Percentiles rank a stretch among this genome's conserved stretches.
Conservation (phyloP, 1,140 invertebrate species). For the Leptonema lineaticorne region DNA sequence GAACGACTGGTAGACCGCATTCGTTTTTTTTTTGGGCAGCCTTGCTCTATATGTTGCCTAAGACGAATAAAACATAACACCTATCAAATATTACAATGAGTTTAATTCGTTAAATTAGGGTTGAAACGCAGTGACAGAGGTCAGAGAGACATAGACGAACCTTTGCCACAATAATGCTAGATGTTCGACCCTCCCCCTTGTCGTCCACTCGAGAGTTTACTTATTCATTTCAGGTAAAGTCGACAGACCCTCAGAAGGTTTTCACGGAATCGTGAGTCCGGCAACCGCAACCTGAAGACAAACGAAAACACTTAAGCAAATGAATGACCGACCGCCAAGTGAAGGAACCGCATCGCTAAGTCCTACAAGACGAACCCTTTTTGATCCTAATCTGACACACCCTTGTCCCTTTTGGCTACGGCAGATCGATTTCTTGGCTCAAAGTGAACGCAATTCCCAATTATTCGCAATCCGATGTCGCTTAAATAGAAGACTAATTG, state of each 20-base stretch:
- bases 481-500: too few relatives aligned
- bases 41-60: too few relatives aligned
- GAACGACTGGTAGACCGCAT: too few relatives aligned
- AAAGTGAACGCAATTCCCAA: not conserved
- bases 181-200: not conserved
- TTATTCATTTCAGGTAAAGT: conserved; percentile 19
- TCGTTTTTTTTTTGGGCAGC: too few relatives aligned
- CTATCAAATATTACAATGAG: too few relatives aligned
- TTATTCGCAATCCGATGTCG: not conserved
- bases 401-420: too few relatives aligned
- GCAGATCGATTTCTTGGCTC: not conserved
- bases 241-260: not conserved
- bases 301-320: conserved; percentile 42
- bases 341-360: conserved; percentile 37
- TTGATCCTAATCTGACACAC: conserved; percentile 13
- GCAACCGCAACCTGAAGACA: conserved; percentile 36
- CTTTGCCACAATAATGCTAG: conserved; percentile 4
- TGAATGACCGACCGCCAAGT: conserved; percentile 40
- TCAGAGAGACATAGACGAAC: too few relatives aligned
- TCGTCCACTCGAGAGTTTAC: not conserved
- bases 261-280: not conserved
- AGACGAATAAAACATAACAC: too few relatives aligned
- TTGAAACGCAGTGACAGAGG: too few relatives aligned
- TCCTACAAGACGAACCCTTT: conserved; percentile 23
- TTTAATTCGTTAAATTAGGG: too few relatives aligned